phyloP scores from a whole-genome alignment of 1,140 invertebrate species.

The Acromyrmex charruanus region DNA sequence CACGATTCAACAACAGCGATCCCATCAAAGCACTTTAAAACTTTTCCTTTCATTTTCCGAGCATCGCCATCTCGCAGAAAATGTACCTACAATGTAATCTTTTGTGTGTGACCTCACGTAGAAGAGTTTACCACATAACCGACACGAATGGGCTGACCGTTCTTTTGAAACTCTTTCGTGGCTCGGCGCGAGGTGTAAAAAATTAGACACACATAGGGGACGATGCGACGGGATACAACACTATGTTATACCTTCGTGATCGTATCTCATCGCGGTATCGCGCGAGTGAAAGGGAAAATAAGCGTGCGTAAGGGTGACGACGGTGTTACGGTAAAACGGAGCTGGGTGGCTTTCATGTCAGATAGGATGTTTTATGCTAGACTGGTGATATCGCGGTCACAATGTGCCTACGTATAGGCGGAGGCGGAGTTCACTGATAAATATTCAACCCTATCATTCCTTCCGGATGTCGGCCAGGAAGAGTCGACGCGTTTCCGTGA shows the following conservation, averaged over 20 bases:
- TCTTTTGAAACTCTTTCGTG: neutral
- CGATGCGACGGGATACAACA: constrained; percentile 14
- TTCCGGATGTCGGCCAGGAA: constrained; percentile 25
- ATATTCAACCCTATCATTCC: constrained; percentile 72
- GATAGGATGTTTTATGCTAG: constrained; percentile 72
- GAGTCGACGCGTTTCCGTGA: constrained; percentile 50
- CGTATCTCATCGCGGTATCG: constrained; percentile 31
- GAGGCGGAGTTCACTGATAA: constrained; percentile 65
- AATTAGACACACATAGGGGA: constrained; percentile 35
- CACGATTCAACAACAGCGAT: constrained; percentile 19
- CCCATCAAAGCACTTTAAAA: constrained; percentile 24
- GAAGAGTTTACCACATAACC: constrained; percentile 11
- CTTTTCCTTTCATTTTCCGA: constrained; percentile 21
- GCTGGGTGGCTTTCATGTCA: constrained; percentile 59
- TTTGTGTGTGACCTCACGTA: neutral
- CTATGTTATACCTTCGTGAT: constrained; percentile 28
- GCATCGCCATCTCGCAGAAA: neutral
- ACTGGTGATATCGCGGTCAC: constrained; percentile 58
- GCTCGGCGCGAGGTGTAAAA: constrained; percentile 14
- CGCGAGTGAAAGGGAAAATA: constrained; percentile 35
- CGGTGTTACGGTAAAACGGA: constrained; percentile 48
- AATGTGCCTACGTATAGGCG: constrained; percentile 43
- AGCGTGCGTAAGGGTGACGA: constrained; percentile 14
- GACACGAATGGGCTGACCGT: constrained; percentile 9
- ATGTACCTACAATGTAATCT: neutral